Evolutionary conservation across 2,113 vertebrate species (phyloP).

Genomic region (Noturus placidus): DNA sequence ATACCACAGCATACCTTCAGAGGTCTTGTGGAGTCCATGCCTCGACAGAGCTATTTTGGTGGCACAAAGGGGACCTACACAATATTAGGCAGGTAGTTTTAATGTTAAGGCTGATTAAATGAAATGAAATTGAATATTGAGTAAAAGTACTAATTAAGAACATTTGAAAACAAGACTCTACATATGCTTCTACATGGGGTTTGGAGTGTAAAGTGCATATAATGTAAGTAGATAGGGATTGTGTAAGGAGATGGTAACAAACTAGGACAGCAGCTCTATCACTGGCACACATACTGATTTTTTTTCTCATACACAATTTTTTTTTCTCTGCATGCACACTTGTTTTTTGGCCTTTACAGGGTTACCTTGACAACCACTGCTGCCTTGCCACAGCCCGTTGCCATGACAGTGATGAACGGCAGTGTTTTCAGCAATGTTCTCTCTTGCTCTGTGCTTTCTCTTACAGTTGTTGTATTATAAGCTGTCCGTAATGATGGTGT

Average conservation of each 20-base stretch:
- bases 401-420: constrained; percentile 40
- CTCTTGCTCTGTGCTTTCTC: constrained; percentile 12
- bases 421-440: constrained; percentile 24
- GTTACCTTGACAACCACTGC: constrained; percentile 62
- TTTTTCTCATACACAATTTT: not conserved
- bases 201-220: not conserved
- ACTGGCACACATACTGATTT: not conserved
- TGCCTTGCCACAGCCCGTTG: constrained; percentile 38
- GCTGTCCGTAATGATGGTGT: not conserved
- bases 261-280: not conserved
- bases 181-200: not conserved
- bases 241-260: not conserved
- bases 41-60: too few relatives aligned
- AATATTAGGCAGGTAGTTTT: too few relatives aligned
- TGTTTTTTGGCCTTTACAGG: constrained; percentile 41
- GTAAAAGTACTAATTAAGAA: not conserved
- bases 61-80: too few relatives aligned
- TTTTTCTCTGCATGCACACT: constrained; percentile 41
- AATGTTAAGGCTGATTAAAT: too few relatives aligned
- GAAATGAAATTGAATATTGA: not conserved
- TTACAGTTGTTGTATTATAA: not conserved
- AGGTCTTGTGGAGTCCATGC: too few relatives aligned
- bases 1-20: too few relatives aligned
- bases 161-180: not conserved
- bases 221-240: not conserved